These are phyloP conservation scores for Eudemis profundana DNA, from an alignment of 2,888 invertebrate genomes.

Conservation along the genomic window DNA sequence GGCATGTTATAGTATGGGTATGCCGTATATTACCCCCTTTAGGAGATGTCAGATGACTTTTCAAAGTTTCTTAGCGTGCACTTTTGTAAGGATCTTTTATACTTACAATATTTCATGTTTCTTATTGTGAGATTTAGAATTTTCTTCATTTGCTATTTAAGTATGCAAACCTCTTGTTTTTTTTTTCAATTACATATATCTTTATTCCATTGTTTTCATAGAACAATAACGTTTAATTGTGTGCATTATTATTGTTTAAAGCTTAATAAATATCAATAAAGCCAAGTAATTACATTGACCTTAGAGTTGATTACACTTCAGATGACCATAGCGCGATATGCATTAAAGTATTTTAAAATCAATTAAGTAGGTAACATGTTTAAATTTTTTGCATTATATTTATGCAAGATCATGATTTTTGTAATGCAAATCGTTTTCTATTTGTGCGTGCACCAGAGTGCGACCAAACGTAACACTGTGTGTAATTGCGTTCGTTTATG, in stretches of 20 bases:
- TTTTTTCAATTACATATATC: not conserved
- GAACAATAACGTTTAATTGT: not conserved
- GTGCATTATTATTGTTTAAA: not conserved
- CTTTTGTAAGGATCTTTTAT: too few species aligned
- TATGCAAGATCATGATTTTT: conserved; percentile 38
- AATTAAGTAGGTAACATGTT: conserved; percentile 11
- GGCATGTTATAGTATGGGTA: too few species aligned
- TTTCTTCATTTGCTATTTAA: too few species aligned
- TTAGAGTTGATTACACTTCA: not conserved
- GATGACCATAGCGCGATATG: not conserved
- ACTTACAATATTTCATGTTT: too few species aligned
- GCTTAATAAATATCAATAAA: conserved; percentile 2
- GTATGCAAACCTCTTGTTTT: not conserved
- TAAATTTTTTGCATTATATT: conserved; percentile 28
- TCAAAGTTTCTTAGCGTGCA: too few species aligned
- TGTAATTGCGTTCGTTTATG: conserved; percentile 20
- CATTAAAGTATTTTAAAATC: conserved; percentile 6
- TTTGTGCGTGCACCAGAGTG: conserved; percentile 39
- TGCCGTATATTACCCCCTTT: too few species aligned
- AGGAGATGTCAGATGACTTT: too few species aligned
- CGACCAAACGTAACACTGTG: conserved; percentile 23
- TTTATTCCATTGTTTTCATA: not conserved
- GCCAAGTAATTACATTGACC: not conserved
- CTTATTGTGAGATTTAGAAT: too few species aligned
- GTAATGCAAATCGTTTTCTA: conserved; percentile 41